phyloP scores from a whole-genome alignment of 2,113 vertebrate species.

The Trogon melanurus region DNA sequence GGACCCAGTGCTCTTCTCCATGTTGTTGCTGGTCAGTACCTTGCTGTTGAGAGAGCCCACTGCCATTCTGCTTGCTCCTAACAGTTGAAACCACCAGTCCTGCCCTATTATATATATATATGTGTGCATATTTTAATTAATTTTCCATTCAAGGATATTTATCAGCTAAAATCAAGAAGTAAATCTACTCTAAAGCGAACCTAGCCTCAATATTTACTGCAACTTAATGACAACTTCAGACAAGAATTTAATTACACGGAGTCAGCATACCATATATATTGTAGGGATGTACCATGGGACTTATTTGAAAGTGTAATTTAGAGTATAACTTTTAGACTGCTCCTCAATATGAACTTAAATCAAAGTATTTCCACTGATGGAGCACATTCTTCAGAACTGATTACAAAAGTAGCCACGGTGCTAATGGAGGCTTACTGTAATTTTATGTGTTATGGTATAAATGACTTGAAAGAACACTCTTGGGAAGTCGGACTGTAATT shows the following conservation, averaged over 20 bases:
- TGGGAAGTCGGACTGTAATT: background rate
- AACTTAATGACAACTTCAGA: slow-evolving; percentile 34
- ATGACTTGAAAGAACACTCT: background rate
- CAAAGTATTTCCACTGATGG: slow-evolving; percentile 36
- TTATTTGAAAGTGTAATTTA: slow-evolving; percentile 13
- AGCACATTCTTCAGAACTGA: slow-evolving; percentile 45
- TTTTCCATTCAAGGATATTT: slow-evolving; percentile 8
- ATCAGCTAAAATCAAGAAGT: slow-evolving; percentile 10
- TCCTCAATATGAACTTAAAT: slow-evolving; percentile 41
- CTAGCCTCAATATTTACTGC: slow-evolving; percentile 25
- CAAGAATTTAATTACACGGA: slow-evolving; percentile 20
- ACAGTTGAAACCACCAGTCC: background rate
- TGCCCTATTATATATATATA: background rate
- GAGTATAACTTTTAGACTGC: slow-evolving; percentile 8
- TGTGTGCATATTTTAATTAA: background rate
- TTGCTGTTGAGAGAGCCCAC: background rate
- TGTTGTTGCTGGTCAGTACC: background rate
- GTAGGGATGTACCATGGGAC: background rate
- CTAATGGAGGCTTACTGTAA: slow-evolving; percentile 16
- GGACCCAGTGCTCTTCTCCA: background rate
- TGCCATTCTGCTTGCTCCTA: background rate
- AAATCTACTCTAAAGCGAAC: slow-evolving; percentile 10
- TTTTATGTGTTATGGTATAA: background rate
- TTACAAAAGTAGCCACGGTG: slow-evolving; percentile 4
- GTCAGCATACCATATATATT: background rate